Evolutionary conservation across 2,797 vertebrate species (phyloP).

Genomic region (Novumbra hubbsi): DNA sequence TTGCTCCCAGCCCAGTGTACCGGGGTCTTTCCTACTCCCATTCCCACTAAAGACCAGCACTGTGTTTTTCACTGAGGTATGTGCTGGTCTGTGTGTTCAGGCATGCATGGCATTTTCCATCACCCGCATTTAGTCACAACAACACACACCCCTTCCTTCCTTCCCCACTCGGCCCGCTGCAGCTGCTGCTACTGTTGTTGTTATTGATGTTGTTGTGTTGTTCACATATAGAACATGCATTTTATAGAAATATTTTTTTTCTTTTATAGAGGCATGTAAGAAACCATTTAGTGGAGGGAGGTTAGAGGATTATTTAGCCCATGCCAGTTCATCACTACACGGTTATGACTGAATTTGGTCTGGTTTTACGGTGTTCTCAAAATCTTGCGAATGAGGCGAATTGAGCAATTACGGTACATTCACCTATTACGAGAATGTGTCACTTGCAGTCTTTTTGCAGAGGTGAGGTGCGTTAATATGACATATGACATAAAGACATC

Average conservation of each 20-base stretch:
- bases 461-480: too few relatives aligned
- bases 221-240: neutral
- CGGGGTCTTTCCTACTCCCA: constrained; percentile 64
- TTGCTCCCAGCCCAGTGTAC: constrained; percentile 51
- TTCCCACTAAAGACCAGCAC: constrained; percentile 69
- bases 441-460: too few relatives aligned
- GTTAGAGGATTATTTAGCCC: neutral
- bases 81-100: constrained; percentile 73
- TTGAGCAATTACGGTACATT: too few relatives aligned
- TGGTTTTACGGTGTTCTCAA: too few relatives aligned
- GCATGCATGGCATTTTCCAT: constrained; percentile 79
- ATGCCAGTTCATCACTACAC: too few relatives aligned
- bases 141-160: constrained; percentile 57
- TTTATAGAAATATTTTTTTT: neutral
- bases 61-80: constrained; percentile 74
- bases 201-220: constrained; percentile 51
- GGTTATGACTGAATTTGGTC: too few relatives aligned
- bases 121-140: constrained; percentile 66
- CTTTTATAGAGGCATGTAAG: neutral
- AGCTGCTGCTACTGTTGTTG: constrained; percentile 7
- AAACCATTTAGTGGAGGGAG: neutral
- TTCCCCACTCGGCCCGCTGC: constrained; percentile 45
- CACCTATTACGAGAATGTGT: too few relatives aligned
- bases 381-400: too few relatives aligned
- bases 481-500: too few relatives aligned